Evolutionary conservation across 2,888 invertebrate species (phyloP).

Genomic region (Tortricodes alternella): DNA sequence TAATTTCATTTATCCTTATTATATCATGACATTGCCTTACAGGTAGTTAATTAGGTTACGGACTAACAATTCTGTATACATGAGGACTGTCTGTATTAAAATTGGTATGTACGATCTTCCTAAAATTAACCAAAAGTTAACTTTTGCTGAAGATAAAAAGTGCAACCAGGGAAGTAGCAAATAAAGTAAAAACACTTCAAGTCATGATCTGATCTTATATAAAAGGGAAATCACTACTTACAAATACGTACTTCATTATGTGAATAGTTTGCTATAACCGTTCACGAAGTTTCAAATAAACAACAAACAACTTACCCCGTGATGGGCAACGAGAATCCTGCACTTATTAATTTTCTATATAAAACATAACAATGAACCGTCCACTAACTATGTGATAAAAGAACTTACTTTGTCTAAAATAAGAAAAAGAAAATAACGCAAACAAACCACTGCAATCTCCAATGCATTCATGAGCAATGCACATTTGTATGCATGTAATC

Average conservation of each 20-base stretch:
- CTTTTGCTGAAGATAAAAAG: neutral
- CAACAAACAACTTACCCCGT: conserved; percentile 33
- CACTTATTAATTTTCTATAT: conserved; percentile 8
- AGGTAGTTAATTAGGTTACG: neutral
- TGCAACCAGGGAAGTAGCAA: neutral
- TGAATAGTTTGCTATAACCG: conserved; percentile 31
- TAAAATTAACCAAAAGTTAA: neutral
- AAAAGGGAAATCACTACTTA: conserved; percentile 18
- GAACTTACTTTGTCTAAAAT: conserved; percentile 13
- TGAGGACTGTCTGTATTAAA: neutral
- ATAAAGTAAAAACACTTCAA: neutral
- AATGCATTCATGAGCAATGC: conserved; percentile 27
- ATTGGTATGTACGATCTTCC: neutral
- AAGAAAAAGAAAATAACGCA: conserved; percentile 24
- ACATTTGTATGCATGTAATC: conserved; percentile 26
- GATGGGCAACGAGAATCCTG: conserved; percentile 21
- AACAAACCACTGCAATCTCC: conserved; percentile 26
- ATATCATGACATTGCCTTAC: neutral
- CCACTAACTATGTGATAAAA: conserved; percentile 8
- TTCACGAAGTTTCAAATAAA: conserved; percentile 35
- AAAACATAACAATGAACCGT: conserved; percentile 17
- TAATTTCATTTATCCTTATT: neutral
- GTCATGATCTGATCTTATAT: conserved; percentile 10
- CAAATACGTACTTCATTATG: conserved; percentile 16
- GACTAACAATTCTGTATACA: conserved; percentile 2